Evolutionary conservation across 2,113 vertebrate genomes (phyloP), one percentile per base, ranked within the genome.

Genomic region (Balaeniceps rex): DNA sequence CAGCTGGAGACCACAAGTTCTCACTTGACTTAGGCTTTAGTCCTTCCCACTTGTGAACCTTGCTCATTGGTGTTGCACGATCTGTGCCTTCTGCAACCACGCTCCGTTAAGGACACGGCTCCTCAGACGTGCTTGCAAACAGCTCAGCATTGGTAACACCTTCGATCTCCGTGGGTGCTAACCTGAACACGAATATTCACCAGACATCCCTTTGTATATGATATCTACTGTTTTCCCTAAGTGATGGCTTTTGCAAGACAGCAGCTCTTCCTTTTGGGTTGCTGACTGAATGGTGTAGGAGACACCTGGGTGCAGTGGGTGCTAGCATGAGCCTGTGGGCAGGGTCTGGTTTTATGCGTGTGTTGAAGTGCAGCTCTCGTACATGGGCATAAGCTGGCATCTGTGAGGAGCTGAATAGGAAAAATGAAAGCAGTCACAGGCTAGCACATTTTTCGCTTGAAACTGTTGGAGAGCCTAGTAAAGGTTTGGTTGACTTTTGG

Each of bases 261-360:
- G 34, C 61, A 66, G 14, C 28, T 71, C 36, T 81, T 70, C 44
- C 26, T 42, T 46, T 52, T 38, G 46, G 23, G 6, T 77, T 10
- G 44, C 57, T 15, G n/a, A 34, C n/a, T 0, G 1, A 78, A 33
- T 0, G 12, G 47, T 0, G 2, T 17, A n/a, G 76, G 33, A 77
- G 70, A 29, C 7, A 14, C 29, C 14, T n/a, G 31, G 36, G 38
- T 47, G 29, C 69, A 14, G 22, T 40, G 47, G 28, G 36, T n/a
- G 68, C 61, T 40, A 29, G 54, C 25, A 4, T 8, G 42, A 78
- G 28, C 4, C 0, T 3, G 18, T 52, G 34, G 60, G 10, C 61
- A 52, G 61, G 49, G 40, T 54, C 44, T 69, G 54, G 18, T 36
- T 74, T 55, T 49, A 13, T 19, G 22, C 1, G 1, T 28, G 19